Base-by-base conservation (phyloP, 2,888 invertebrate genomes). In the Dinocampus coccinellae region DNA sequence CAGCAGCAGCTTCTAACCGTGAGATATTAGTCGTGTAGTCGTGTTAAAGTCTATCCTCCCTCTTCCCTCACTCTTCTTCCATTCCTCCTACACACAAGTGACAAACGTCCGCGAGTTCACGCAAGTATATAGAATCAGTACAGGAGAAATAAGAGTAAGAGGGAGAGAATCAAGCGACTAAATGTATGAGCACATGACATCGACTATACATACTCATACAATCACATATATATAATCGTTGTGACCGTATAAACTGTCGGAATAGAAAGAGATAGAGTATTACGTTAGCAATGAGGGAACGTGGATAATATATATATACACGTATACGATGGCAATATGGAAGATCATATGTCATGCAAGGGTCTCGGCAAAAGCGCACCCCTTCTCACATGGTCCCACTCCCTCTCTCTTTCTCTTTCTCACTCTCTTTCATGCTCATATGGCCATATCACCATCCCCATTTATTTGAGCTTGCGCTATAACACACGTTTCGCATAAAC, bases 321-420 rank as follows among this genome's bases (percentile, higher is more conserved):
- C 63, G 67, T 53, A 55, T 69, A 79, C 81, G 76, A 72, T 78
- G 78, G 84, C 86, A 87, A 87, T 87, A 87, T 87, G 84, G 85
- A 81, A 85, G 86, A 87, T 87, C 87, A 86, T 87, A 86, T 85
- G 87, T 87, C 87, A 87, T 86, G 83, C 81, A 80, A 78, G 82
- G 80, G 81, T 79, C 73, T 77, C 80, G 75, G 75, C 76, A 75
- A 72, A 74, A 74, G 72, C 73, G 63, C 74, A 73, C 74, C 47
- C 16, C 16, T n/a, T 2, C 47, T 3, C 16, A 47, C 16, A 16
- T 9, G 16, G 3, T n/a, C 16, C 6, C 47, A n/a, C n/a, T 47
- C 47, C 4, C 47, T n/a, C n/a, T 72, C 72, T 69, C 71, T 67
- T 74, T 68, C 79, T 76, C 68, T 53, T 63, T 60, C 71, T n/a